Evolutionary conservation across 2,888 invertebrate species (phyloP), one percentile per base, ranked within the genome.

Genomic region (Thera obeliscata): DNA sequence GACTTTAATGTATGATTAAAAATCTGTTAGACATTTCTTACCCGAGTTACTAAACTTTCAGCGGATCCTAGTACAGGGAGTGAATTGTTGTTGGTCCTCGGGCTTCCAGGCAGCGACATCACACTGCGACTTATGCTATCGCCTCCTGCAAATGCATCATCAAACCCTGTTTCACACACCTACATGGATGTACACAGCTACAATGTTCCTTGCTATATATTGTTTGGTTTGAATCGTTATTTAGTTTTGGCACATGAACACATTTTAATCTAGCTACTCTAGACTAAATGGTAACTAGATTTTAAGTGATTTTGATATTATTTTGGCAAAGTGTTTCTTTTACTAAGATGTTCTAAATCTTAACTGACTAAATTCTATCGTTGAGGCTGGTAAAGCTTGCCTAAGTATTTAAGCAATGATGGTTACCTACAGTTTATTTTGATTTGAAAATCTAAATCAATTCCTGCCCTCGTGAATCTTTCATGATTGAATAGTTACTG

Each of bases 11-110:
- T 61, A 46, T 9, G 33, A 35, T 12, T 41, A 41, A 54, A 46
- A 9, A 8, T 41, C 5, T 11, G 8, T 3, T 38, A 46, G 9
- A 58, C 5, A n/a, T 36, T 46, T 56, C 94, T 94, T 89, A 98
- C 98, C 94, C 98, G 96, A 78, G 98, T 98, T 76, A 99, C 98
- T 74, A 99, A 95, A 90, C 98, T 98, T 89, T 99, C 99, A 54
- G 99, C 99, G 77, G 98, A 98, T 73, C 98, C 98, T 81, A 98
- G 96, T 65, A 98, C 97, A 82, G 97, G 97, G 81, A 96, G 96
- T 62, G 96, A 94, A 3, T 86, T 80, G 76, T 84, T 87, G 78
- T 85, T 87, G 38, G 85, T 87, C 2, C 93, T 82, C 1, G 93
- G 93, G 62, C 92, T 91, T 58, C 94, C 93, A 3, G 92, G 93